phyloP scores from a whole-genome alignment of 2,888 invertebrate genomes.

The Aporophyla lueneburgensis region DNA sequence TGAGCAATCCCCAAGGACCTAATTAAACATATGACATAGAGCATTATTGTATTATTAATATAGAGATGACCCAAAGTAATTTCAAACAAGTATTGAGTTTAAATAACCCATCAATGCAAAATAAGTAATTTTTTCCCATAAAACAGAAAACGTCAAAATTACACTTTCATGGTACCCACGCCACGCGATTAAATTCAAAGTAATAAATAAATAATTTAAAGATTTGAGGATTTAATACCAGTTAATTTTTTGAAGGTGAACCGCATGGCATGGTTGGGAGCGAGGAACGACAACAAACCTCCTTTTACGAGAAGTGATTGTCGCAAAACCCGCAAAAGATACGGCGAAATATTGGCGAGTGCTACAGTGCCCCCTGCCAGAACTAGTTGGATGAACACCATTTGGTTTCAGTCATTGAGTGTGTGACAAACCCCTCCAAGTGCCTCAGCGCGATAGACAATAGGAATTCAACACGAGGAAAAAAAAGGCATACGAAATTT shows the following conservation, averaged over 20 bases:
- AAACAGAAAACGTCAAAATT: background rate
- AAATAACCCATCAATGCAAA: background rate
- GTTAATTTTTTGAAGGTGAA: background rate
- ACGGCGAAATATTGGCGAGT: background rate
- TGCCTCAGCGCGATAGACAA: background rate
- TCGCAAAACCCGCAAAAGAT: background rate
- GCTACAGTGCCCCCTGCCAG: background rate
- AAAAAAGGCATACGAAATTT: constrained; percentile 14
- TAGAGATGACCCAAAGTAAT: background rate
- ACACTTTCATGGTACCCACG: background rate
- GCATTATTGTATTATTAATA: constrained; percentile 10
- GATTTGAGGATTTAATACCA: background rate
- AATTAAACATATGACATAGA: constrained; percentile 13
- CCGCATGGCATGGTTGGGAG: background rate
- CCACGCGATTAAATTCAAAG: background rate
- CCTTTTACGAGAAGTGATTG: too few species aligned
- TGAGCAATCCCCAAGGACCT: background rate
- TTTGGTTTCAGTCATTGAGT: background rate
- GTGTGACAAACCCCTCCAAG: background rate
- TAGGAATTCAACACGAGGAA: background rate
- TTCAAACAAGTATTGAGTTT: background rate
- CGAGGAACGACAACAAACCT: background rate
- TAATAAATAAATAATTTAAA: background rate
- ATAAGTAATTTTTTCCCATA: background rate
- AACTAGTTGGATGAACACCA: background rate